phyloP scores from a whole-genome alignment of 1,140 invertebrate species.

The Eupristina koningsbergeri region DNA sequence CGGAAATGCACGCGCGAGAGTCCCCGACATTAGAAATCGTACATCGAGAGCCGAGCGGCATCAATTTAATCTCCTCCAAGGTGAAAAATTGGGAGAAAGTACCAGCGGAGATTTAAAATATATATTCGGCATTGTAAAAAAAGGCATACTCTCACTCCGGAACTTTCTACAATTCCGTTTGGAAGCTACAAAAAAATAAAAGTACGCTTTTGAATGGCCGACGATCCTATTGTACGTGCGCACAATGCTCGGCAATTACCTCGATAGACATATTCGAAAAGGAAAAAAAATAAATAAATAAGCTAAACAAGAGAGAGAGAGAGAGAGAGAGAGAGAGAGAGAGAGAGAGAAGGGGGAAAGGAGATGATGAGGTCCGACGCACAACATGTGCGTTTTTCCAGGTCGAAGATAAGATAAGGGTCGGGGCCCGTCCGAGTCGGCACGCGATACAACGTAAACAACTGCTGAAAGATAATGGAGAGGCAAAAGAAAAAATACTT shows the following conservation, averaged over 20 bases:
- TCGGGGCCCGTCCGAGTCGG: not conserved
- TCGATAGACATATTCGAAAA: too few species aligned
- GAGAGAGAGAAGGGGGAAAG: too few species aligned
- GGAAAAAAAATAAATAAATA: too few species aligned
- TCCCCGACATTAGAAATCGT: not conserved
- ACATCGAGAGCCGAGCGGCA: not conserved
- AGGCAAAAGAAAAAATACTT: not conserved
- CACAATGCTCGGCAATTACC: not conserved
- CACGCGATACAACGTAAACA: not conserved
- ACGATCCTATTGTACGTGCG: not conserved
- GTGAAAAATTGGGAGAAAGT: slow-evolving; percentile 29
- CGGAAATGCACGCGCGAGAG: not conserved
- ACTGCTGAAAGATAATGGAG: not conserved
- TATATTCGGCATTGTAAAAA: not conserved
- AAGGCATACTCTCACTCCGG: not conserved
- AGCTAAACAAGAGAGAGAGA: too few species aligned
- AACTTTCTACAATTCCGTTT: slow-evolving; percentile 8
- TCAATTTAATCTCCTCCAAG: not conserved
- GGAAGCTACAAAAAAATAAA: slow-evolving; percentile 6
- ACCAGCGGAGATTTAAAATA: not conserved
- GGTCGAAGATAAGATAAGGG: not conserved
- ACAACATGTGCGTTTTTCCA: not conserved
- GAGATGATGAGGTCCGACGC: not conserved
- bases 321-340: too few species aligned
- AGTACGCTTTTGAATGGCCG: not conserved